phyloP scores from a whole-genome alignment of 2,113 vertebrate genomes.

The Eidolon helvum region DNA sequence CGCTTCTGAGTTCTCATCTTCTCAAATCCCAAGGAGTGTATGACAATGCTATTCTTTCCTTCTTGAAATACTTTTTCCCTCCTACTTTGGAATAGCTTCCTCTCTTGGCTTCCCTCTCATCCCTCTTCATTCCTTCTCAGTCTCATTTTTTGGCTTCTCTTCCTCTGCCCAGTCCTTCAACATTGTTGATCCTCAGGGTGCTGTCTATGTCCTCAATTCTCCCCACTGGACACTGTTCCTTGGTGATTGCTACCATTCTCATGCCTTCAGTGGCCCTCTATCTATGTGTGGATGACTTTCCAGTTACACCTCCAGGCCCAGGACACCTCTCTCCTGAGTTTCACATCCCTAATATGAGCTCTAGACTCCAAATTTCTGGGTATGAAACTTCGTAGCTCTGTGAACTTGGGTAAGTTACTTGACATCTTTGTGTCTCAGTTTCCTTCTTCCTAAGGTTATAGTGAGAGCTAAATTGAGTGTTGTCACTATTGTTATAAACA shows the following conservation, averaged over 20 bases:
- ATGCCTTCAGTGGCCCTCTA: background rate
- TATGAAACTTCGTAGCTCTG: background rate
- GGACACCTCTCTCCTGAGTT: background rate
- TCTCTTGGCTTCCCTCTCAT: background rate
- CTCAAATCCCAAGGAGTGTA: background rate
- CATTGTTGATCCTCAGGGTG: fast-evolving
- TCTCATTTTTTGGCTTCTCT: background rate
- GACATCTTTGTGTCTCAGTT: background rate
- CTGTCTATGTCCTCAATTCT: background rate
- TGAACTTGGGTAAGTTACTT: background rate
- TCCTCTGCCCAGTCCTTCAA: background rate
- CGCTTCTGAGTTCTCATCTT: background rate
- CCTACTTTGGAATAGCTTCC: background rate
- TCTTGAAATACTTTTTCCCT: background rate
- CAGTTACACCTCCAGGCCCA: background rate
- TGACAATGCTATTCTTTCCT: no score
- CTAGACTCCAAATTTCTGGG: background rate
- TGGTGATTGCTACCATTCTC: fast-evolving
- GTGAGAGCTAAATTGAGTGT: background rate
- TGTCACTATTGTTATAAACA: background rate
- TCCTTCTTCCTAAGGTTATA: background rate
- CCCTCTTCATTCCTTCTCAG: background rate
- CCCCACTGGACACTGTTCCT: background rate
- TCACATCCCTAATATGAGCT: background rate
- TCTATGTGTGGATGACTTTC: background rate